A percentile compares a stretch with the other conserved stretches of the same genome.
Evolutionary conservation across 2,113 vertebrate genomes (phyloP).

Genomic region (Campylomormyrus numenius): DNA sequence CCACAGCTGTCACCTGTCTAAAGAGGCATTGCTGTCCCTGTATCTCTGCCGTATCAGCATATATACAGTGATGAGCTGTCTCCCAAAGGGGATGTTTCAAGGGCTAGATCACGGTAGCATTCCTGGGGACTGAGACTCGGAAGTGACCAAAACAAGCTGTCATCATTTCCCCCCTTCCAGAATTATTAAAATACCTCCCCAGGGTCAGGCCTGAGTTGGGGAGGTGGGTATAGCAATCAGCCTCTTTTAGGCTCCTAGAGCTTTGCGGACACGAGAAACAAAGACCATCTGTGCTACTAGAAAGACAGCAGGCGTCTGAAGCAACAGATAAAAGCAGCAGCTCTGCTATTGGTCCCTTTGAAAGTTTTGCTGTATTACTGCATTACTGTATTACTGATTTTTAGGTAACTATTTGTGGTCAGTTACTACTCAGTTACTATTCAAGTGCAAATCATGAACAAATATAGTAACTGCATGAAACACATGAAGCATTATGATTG

Average conservation of each 20-base stretch:
- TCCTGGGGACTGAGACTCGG: background rate
- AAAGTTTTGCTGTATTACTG: background rate
- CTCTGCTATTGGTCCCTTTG: background rate
- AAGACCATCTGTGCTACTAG: background rate
- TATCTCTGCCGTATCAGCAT: background rate
- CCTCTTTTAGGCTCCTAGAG: background rate
- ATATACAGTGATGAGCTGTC: background rate
- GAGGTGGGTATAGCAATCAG: background rate
- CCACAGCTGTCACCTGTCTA: background rate
- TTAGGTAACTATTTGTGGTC: background rate
- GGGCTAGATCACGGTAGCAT: background rate
- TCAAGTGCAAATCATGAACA: background rate
- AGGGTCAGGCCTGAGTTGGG: background rate
- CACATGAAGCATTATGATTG: background rate
- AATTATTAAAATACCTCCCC: background rate
- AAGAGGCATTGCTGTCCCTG: background rate
- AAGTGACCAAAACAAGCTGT: background rate
- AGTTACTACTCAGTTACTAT: no score
- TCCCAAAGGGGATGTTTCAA: background rate
- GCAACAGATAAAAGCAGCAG: background rate
- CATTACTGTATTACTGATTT: background rate
- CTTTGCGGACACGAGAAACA: background rate
- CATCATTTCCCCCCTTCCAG: background rate
- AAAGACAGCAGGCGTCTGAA: background rate
- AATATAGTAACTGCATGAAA: background rate